Evolutionary conservation across 2,113 vertebrate species (phyloP), one percentile per base, ranked within the genome.

Genomic region (Anseranas semipalmata): DNA sequence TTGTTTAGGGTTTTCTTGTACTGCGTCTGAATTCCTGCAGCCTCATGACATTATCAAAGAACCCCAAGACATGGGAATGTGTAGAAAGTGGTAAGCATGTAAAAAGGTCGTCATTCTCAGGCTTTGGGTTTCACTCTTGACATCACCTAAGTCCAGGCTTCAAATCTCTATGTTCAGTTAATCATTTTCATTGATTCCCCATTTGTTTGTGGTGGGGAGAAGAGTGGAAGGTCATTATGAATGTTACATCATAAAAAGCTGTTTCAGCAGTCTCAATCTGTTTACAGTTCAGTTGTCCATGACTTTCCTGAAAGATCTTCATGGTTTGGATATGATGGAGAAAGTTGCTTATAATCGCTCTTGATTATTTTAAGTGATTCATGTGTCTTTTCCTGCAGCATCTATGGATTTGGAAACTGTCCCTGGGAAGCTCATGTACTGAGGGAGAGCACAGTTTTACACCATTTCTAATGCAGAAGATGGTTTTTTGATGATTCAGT

Each of bases 401-500:
- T 43, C 25, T 75, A 2, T 76, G 33, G 25, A 45, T 90, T 60
- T 85, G 35, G 25, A 83, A 74, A 7, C 46, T 45, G 2, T 37
- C 8, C 50, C 14, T 53, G 12, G 35, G 66, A 67, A 52, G 65
- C 46, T 55, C 16, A 12, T 25, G 32, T 76, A 30, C 37, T 59
- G 24, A 30, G 22, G 16, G 18, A 89, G 33, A 53, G 48, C 22
- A 24, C 7, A 39, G 7, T 52, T 72, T 25, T 65, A 33, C 7
- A 58, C 9, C 4, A 15, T 32, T 24, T 52, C 12, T 58, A 13
- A 59, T 68, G 6, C 35, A 67, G 50, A 25, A 62, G 50, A 25
- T 17, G 21, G 0, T 7, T 32, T 59, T 35, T 59, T 87, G 13
- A 5, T 56, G 15, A 11, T 71, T 67, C 0, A 0, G 5, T 76